Conservation (phyloP, 2,113 vertebrate species). For the Gorsachius goisagi region DNA sequence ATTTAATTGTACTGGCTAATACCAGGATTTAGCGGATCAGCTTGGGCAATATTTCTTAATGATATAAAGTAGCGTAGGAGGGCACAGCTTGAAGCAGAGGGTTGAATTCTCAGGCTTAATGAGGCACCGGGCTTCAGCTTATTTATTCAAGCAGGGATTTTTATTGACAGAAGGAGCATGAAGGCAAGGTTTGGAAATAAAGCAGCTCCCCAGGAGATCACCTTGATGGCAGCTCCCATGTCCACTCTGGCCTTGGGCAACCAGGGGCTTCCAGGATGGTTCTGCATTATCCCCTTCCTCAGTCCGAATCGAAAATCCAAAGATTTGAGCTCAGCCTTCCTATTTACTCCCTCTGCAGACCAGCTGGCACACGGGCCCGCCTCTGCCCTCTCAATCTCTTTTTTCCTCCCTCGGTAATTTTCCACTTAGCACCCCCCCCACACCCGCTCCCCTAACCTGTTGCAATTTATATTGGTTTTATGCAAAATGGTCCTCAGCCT, state of each 20-base stretch:
- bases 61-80: not conserved
- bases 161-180: conserved; percentile 3
- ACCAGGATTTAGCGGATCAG: conserved; percentile 23
- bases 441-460: not conserved
- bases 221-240: not conserved
- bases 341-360: not conserved
- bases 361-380: not conserved
- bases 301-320: not conserved
- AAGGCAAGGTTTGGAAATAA: not conserved
- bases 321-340: not conserved
- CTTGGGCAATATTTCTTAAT: conserved; percentile 9
- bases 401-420: not conserved
- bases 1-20: conserved; percentile 34
- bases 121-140: not conserved
- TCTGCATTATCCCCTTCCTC: not conserved
- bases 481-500: not conserved
- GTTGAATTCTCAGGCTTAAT: conserved; percentile 26
- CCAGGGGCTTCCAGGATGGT: not conserved
- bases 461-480: not conserved
- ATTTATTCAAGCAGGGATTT: not conserved
- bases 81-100: conserved; percentile 29
- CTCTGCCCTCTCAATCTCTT: not conserved
- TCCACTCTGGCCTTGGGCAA: not conserved
- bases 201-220: not conserved
- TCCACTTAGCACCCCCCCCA: not conserved